phyloP scores from a whole-genome alignment of 2,113 vertebrate genomes.

The Sylvietta virens region DNA sequence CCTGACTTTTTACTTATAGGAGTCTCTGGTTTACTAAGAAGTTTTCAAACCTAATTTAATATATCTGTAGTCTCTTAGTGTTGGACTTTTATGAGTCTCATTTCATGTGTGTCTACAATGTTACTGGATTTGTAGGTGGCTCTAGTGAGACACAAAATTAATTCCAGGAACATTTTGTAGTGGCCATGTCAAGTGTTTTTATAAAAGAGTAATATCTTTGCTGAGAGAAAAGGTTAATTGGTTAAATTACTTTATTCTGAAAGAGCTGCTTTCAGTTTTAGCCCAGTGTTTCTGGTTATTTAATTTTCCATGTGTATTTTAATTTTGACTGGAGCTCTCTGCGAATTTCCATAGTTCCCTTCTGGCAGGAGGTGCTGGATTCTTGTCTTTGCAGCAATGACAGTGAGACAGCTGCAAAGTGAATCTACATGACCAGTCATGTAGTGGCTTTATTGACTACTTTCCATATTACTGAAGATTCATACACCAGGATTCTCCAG shows the following conservation, averaged over 20 bases:
- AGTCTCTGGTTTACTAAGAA: background rate
- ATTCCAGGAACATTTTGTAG: background rate
- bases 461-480: background rate
- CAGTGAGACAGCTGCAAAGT: background rate
- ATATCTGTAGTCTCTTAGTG: background rate
- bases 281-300: background rate
- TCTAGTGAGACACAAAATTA: background rate
- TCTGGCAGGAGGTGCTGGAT: background rate
- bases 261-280: background rate
- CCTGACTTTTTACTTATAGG: background rate
- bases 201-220: background rate
- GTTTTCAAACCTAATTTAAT: background rate
- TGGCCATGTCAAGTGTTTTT: background rate
- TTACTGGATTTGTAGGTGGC: background rate
- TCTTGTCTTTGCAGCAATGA: background rate
- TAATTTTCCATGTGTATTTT: background rate
- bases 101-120: background rate
- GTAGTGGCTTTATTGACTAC: background rate
- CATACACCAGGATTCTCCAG: background rate
- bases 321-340: background rate
- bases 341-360: background rate
- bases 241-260: background rate
- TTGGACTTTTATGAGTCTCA: background rate
- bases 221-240: background rate
- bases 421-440: background rate